Base-by-base conservation (phyloP, 2,797 vertebrate species). In the Cyprinodon diabolis region DNA sequence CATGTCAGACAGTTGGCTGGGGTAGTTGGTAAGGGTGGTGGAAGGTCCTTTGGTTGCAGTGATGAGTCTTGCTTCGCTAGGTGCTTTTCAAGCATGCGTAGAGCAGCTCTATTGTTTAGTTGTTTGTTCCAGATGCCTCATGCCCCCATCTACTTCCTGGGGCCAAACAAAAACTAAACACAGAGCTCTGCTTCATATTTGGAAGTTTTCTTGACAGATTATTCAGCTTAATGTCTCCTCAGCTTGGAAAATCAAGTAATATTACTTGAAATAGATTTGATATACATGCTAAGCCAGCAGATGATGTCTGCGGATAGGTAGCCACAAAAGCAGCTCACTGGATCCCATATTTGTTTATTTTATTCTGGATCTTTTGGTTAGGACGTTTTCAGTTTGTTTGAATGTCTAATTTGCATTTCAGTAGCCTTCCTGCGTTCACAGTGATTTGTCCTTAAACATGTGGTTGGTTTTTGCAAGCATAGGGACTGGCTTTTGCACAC, bases 401-500 rank as follows among this genome's bases (percentile, higher is more conserved):
- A 75, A 77, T 90, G 76, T 92, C 83, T 86, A 19, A 91, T 92
- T 90, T 87, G 74, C 89, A 92, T 91, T 76, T 90, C 78, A 93
- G 91, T 89, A 55, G 84, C 75, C 80, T 82, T 87, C 89, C 88
- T 90, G 83, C 91, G 88, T 91, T 89, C 86, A 77, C 76, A 89
- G 83, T 88, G 76, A 84, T 87, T 89, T 90, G 87, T 90, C 85
- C 90, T 87, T 90, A 92, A 92, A 89, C 91, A 90, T 81, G 80
- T 91, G 88, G 78, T 88, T 86, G 76, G 80, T 72, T 77, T 84
- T 83, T 86, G 75, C 85, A 91, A 89, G 89, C 78, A 84, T 82
- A 78, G 73, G 72, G 49, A 71, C 79, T 74, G 70, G 74, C 77
- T 78, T 86, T 54, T 68, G 72, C 72, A 75, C 84, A 85, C 79